These are phyloP conservation scores for Prorops nasuta DNA, from an alignment of 1,140 invertebrate genomes.

Conservation along the genomic window DNA sequence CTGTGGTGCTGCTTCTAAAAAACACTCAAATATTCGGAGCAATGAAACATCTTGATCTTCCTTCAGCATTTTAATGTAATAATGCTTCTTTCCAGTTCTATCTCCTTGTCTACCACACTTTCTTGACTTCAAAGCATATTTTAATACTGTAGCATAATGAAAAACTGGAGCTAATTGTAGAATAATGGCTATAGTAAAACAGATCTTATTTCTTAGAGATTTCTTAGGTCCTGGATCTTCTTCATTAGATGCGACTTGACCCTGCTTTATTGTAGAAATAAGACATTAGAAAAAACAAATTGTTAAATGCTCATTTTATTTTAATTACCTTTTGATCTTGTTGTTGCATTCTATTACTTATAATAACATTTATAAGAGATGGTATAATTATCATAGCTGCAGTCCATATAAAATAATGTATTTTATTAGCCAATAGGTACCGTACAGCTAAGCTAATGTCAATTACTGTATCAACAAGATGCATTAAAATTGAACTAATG, in stretches of 20 bases:
- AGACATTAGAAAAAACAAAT: slow-evolving; percentile 1
- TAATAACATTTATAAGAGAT: slow-evolving; percentile 56
- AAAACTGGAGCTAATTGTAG: slow-evolving; percentile 60
- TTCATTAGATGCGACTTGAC: slow-evolving; percentile 14
- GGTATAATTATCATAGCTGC: slow-evolving; percentile 57
- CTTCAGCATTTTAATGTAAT: slow-evolving; percentile 75
- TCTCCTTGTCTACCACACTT: slow-evolving; percentile 51
- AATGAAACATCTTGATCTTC: slow-evolving; percentile 84
- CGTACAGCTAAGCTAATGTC: slow-evolving; percentile 57
- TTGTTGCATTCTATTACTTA: slow-evolving; percentile 57
- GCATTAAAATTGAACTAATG: slow-evolving; percentile 52
- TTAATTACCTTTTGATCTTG: slow-evolving; percentile 50
- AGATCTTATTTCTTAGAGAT: slow-evolving; percentile 18
- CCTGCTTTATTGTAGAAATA: neutral
- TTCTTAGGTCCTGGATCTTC: slow-evolving; percentile 9
- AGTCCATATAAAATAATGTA: slow-evolving; percentile 53
- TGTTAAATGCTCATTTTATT: slow-evolving; percentile 6
- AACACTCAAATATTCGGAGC: slow-evolving; percentile 84
- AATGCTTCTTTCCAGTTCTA: slow-evolving; percentile 56
- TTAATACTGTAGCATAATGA: slow-evolving; percentile 59
- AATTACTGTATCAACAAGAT: slow-evolving; percentile 54
- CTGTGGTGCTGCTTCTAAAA: slow-evolving; percentile 86
- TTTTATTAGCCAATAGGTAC: slow-evolving; percentile 45
- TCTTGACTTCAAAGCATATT: slow-evolving; percentile 59
- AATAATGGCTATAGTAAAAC: slow-evolving; percentile 28